Evolutionary conservation across 64 coral and sea anemone species (phyloP).

Genomic region (Stichodactyla helianthus): DNA sequence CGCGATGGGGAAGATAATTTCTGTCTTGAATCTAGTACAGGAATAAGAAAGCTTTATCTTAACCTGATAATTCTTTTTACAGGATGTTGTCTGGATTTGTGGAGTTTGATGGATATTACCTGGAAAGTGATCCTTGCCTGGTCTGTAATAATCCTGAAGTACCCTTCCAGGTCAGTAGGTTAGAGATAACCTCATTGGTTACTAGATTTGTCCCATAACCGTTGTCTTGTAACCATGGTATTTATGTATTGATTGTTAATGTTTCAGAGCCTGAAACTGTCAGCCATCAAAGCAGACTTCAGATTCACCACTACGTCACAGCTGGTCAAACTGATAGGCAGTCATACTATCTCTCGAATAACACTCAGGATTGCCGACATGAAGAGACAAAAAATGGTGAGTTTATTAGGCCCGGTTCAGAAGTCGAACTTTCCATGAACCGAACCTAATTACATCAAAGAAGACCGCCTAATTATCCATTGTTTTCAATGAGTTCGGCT

Average conservation of each 20-base stretch:
- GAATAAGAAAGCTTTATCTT: no score
- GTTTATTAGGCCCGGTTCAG: no score
- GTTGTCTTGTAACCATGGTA: no score
- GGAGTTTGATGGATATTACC: constrained; percentile 96
- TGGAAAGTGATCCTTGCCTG: constrained; percentile 98
- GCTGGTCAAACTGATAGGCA: constrained; percentile 91
- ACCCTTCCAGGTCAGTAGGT: constrained; percentile 59
- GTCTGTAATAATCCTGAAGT: constrained; percentile 99
- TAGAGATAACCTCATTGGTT: not conserved
- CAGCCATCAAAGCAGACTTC: constrained; percentile 90
- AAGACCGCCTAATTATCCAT: no score
- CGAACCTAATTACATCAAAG: no score
- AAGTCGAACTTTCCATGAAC: no score
- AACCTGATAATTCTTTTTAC: not conserved
- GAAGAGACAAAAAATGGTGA: constrained; percentile 99
- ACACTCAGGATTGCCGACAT: constrained; percentile 90
- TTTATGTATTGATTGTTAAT: not conserved
- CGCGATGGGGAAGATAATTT: no score
- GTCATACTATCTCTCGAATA: constrained; percentile 93
- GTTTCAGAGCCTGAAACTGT: constrained; percentile 82
- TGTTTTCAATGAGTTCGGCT: no score
- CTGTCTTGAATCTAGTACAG: no score
- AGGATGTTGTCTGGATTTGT: constrained; percentile 96
- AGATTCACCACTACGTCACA: constrained; percentile 95
- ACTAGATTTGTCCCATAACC: not conserved